Evolutionary conservation across 2,113 vertebrate species (phyloP).

Genomic region (Cinclus cinclus): DNA sequence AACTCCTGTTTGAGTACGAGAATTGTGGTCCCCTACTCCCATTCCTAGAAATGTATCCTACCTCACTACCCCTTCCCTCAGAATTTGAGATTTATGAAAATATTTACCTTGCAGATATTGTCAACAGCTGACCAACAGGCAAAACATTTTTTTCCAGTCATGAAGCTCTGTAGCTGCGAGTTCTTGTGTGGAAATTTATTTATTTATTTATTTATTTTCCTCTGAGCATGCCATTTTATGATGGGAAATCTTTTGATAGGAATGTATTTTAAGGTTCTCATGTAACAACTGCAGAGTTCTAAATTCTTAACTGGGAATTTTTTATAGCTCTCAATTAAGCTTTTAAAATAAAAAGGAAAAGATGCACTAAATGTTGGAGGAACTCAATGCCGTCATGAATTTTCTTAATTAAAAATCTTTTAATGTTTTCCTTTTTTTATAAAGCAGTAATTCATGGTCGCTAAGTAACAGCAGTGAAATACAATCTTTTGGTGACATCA

Average conservation of each 20-base stretch:
- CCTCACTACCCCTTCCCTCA: background rate
- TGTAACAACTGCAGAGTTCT: background rate
- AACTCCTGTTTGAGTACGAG: background rate
- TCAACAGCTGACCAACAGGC: background rate
- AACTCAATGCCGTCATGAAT: conserved; percentile 5
- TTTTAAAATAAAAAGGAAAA: conserved; percentile 32
- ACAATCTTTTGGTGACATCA: conserved; percentile 14
- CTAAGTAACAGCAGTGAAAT: conserved; percentile 25
- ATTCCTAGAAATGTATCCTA: background rate
- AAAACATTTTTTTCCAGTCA: background rate
- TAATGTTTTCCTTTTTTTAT: background rate
- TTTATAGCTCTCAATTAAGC: conserved; percentile 51
- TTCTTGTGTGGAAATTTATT: background rate
- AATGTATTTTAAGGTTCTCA: background rate
- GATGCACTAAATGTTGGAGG: background rate
- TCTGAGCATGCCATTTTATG: background rate
- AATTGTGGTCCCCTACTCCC: background rate
- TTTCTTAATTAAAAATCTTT: conserved; percentile 56
- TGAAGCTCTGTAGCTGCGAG: background rate
- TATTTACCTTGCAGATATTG: background rate
- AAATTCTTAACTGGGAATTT: conserved; percentile 42
- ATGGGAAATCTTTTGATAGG: background rate
- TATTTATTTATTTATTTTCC: background rate
- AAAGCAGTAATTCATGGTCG: background rate
- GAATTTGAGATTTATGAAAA: background rate